Base-by-base conservation (phyloP, 2,888 invertebrate genomes). In the Rhimphoctona megacephalus region DNA sequence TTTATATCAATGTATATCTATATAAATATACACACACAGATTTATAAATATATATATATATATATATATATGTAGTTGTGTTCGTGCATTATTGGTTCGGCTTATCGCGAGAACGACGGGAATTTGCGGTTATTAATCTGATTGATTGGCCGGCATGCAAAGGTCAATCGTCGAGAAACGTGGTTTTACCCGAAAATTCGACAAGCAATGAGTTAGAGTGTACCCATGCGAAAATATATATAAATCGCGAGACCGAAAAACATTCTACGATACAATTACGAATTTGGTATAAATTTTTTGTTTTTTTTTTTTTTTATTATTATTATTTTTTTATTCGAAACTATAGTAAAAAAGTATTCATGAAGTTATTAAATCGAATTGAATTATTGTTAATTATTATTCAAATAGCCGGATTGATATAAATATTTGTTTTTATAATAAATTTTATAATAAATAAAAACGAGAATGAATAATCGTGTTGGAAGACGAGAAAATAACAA, bases 101-200 rank as follows among this genome's bases (percentile, higher is more conserved):
- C 25, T 74, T 57, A 43, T 46, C 39, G 8, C 25, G 43, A 5
- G 39, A 30, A 30, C 22, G 73, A 57, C 43, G 2, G 25, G 30
- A 74, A 74, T 61, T 74, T 14, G 22, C 43, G 33, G 25, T 74
- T 74, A 74, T 74, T 74, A 74, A 61, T 74, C 43, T 25, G 43
- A 74, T 74, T 74, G 57, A 61, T 74, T 30, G 43, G 25, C 74
- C 33, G 14, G n/a, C 0, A 70, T 7, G 0, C 4, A 19, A 14
- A 22, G 54, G 57, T 46, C 33, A 43, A 25, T 61, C 74, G 43
- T 25, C 17, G 25, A 43, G 30, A 74, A 74, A 30, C 19, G 30
- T 25, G 11, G 9, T 36, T 57, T 57, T 22, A 39, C 8, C 22
- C 7, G 49, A 30, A 25, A 14, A 33, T 30, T n/a, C 30, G 19